Evolutionary conservation across 1,140 invertebrate genomes (phyloP).

Genomic region (Sinella curviseta): DNA sequence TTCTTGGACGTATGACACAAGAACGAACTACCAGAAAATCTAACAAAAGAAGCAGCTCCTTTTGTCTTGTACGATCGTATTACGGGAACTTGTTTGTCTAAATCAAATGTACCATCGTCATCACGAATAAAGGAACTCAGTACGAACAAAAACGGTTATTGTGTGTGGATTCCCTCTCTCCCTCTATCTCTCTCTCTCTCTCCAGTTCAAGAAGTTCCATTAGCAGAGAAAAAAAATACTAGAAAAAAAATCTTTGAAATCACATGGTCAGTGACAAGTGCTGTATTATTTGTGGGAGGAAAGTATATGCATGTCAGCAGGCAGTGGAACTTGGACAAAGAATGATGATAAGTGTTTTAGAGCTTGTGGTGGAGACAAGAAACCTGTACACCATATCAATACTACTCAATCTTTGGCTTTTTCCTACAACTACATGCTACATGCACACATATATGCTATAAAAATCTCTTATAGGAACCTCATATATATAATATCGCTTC

Average conservation of each 20-base stretch:
- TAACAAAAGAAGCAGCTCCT: not conserved
- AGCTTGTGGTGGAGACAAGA: slow-evolving; percentile 11
- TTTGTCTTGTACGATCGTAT: not conserved
- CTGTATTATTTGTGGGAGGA: not conserved
- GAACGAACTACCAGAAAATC: not conserved
- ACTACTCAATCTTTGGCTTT: too few species aligned
- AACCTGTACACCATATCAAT: not conserved
- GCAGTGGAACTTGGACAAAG: slow-evolving; percentile 10
- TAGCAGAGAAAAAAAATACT: not conserved
- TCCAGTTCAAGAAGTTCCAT: not conserved
- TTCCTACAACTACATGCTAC: too few species aligned
- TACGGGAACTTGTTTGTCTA: not conserved
- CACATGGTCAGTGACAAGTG: slow-evolving; percentile 3
- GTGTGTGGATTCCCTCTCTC: too few species aligned
- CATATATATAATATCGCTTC: too few species aligned
- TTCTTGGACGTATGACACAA: slow-evolving; percentile 16
- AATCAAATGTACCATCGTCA: not conserved
- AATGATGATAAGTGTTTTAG: slow-evolving; percentile 24
- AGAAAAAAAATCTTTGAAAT: not conserved
- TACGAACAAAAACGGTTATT: too few species aligned
- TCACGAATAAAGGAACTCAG: too few species aligned
- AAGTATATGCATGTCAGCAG: slow-evolving; percentile 10
- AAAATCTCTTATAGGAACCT: too few species aligned
- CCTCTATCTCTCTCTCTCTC: not conserved
- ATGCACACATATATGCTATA: too few species aligned